Conservation (phyloP, 2,797 vertebrate genomes). For the Pseudomugil tenellus region DNA sequence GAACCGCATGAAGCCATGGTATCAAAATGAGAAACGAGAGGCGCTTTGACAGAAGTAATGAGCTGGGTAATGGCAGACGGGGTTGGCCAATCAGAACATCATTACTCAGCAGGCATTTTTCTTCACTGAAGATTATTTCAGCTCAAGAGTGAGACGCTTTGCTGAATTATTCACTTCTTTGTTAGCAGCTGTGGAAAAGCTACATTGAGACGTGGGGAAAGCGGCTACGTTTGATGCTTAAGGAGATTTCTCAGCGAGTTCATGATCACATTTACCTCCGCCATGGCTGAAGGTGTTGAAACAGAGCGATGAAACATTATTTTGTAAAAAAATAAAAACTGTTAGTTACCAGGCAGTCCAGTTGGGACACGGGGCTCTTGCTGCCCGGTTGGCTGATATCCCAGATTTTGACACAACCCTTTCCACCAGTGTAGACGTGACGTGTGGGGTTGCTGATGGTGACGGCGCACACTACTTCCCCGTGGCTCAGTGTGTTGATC, state of each 20-base stretch:
- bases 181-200: constrained; percentile 43
- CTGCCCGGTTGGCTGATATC: constrained; percentile 97
- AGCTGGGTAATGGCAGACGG: constrained; percentile 73
- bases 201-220: constrained; percentile 29
- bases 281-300: constrained; percentile 17
- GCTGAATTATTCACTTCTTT: constrained; percentile 67
- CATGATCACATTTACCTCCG: constrained; percentile 23
- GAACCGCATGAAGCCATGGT: constrained; percentile 51
- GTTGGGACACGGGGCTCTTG: constrained; percentile 97
- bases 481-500: constrained; percentile 88
- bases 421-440: constrained; percentile 96
- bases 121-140: constrained; percentile 60
- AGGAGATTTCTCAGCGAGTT: constrained; percentile 18
- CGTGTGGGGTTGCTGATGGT: constrained; percentile 97
- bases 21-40: constrained; percentile 71
- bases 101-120: constrained; percentile 69
- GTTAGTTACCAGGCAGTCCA: constrained; percentile 92
- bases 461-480: constrained; percentile 90
- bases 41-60: constrained; percentile 70
- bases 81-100: constrained; percentile 74
- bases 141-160: constrained; percentile 56
- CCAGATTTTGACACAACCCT: constrained; percentile 98
- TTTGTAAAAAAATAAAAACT: not conserved
- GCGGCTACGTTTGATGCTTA: constrained; percentile 52
- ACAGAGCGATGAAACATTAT: constrained; percentile 4